phyloP scores from a whole-genome alignment of 2,797 vertebrate species.

The Antennarius maculatus region DNA sequence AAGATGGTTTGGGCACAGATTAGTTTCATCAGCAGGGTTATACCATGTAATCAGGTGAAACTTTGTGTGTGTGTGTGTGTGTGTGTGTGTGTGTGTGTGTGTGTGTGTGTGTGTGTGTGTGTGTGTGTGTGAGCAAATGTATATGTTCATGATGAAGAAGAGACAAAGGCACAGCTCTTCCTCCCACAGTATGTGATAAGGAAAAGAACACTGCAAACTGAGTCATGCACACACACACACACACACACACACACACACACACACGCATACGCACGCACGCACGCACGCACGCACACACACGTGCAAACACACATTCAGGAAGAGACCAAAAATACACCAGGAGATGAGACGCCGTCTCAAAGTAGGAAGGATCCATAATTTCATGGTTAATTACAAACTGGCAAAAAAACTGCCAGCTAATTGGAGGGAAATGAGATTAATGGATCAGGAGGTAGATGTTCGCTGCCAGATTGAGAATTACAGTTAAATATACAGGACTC shows the following conservation, averaged over 20 bases:
- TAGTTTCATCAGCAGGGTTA: neutral
- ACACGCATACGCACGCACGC: constrained; percentile 15
- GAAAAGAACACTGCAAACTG: constrained; percentile 48
- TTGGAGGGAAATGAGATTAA: constrained; percentile 65
- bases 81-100: neutral
- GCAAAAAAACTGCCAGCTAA: constrained; percentile 60
- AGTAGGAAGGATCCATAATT: constrained; percentile 44
- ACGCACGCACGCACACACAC: constrained; percentile 19
- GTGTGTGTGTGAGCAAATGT: neutral
- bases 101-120: constrained; percentile 14
- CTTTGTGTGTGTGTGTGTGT: too few species aligned
- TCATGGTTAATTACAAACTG: constrained; percentile 66
- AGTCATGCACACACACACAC: constrained; percentile 48
- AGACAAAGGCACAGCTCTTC: constrained; percentile 46
- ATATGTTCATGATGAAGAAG: neutral
- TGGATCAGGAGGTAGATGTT: constrained; percentile 41
- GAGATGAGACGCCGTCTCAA: constrained; percentile 40
- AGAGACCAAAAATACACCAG: constrained; percentile 32
- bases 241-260: constrained; percentile 1
- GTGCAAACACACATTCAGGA: constrained; percentile 51
- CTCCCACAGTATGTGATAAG: constrained; percentile 60
- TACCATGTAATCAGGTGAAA: constrained; percentile 26
- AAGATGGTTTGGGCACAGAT: neutral
- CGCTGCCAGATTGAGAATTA: constrained; percentile 47
- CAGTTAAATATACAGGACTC: constrained; percentile 3